Conservation (phyloP, 2,888 invertebrate genomes). For the Ctena decussata region DNA sequence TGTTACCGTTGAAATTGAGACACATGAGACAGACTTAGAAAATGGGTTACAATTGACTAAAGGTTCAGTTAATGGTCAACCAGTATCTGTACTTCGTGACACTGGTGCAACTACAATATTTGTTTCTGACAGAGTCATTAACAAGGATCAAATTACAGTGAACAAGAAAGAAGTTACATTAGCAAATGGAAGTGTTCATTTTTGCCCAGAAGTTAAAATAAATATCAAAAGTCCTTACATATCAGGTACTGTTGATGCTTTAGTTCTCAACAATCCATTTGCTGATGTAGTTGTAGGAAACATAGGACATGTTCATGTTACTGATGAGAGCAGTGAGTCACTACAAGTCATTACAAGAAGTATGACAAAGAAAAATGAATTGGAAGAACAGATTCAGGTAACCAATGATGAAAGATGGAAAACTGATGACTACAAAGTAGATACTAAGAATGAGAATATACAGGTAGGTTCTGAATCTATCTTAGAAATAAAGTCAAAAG, state of each 20-base stretch:
- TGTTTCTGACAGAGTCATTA: neutral
- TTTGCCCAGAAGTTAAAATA: conserved; percentile 2
- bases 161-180: neutral
- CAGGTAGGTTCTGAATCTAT: neutral
- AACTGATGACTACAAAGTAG: neutral
- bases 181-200: neutral
- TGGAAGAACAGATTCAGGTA: neutral
- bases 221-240: neutral
- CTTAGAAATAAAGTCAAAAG: neutral
- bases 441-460: neutral
- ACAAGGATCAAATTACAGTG: neutral
- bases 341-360: neutral
- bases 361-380: neutral
- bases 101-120: conserved; percentile 11
- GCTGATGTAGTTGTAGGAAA: conserved; percentile 17
- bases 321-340: neutral
- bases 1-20: neutral
- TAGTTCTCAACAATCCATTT: conserved; percentile 15
- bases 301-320: neutral
- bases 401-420: neutral
- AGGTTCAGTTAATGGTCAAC: neutral
- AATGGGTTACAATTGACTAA: neutral
- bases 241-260: conserved; percentile 5
- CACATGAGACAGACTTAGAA: neutral
- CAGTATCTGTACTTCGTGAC: conserved; percentile 2